A percentile compares a stretch with the other conserved stretches of the same genome.
phyloP scores from a whole-genome alignment of 2,888 invertebrate genomes.

The Eulithis prunata region DNA sequence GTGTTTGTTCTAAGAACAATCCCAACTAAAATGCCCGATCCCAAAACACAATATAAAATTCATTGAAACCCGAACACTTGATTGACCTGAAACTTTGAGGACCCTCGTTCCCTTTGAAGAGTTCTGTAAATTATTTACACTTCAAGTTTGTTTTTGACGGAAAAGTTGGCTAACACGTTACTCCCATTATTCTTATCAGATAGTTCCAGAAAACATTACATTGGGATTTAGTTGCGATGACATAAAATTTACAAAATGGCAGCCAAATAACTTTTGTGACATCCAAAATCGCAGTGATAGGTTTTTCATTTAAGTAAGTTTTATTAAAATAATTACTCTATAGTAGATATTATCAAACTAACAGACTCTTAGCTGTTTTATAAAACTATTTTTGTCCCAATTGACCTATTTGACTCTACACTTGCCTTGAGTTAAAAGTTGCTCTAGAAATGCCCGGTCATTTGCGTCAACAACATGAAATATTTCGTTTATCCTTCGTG shows the following conservation, averaged over 20 bases:
- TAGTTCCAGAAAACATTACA: too few species aligned
- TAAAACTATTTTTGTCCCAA: neutral
- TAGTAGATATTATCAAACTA: too few species aligned
- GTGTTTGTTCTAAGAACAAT: slow-evolving; percentile 8
- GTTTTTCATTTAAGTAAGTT: too few species aligned
- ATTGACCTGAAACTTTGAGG: slow-evolving; percentile 24
- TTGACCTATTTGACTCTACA: neutral
- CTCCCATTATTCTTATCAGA: neutral
- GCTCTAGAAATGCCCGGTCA: neutral
- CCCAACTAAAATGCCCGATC: slow-evolving; percentile 6
- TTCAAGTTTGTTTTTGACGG: slow-evolving; percentile 32
- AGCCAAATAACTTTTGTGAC: too few species aligned
- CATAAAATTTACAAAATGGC: too few species aligned
- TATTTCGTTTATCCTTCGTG: too few species aligned
- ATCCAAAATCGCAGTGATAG: too few species aligned
- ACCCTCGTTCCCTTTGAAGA: slow-evolving; percentile 35
- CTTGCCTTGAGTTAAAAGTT: neutral
- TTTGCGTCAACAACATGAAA: neutral
- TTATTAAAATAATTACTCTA: too few species aligned
- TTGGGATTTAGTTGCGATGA: too few species aligned
- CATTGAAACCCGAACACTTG: slow-evolving; percentile 25
- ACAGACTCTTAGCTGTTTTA: neutral
- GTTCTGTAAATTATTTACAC: slow-evolving; percentile 31
- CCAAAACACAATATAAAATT: slow-evolving; percentile 19
- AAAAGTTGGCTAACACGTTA: slow-evolving; percentile 15